Evolutionary conservation across 2,113 vertebrate genomes (phyloP), one percentile per base, ranked within the genome.

Genomic region (Hypocryptadius cinnamomeus): DNA sequence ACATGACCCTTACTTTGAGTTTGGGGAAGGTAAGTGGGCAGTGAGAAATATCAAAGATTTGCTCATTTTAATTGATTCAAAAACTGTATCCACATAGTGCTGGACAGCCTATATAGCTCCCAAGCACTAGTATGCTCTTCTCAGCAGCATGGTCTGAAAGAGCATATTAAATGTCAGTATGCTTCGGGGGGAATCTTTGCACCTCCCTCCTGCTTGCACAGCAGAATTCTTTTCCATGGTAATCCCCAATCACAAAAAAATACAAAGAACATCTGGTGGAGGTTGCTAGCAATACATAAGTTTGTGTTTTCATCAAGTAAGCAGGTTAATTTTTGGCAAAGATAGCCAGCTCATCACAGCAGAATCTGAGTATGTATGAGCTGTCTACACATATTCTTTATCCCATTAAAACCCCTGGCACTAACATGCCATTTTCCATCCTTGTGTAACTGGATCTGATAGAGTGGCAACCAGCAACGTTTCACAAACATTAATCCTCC

Each of bases 61-160:
- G 16, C 31, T 72, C n/a, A 56, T 71, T 51, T 72, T 12, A 80
- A 68, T 13, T 12, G 15, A 45, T 42, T 61, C 13, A 54, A 70
- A 88, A 66, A 37, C 42, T 21, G 33, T 30, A 59, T 11, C 20
- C 42, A 33, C 21, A 44, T 22, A 37, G 35, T 16, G n/a, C 23
- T 20, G 54, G 50, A 59, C 24, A 77, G 45, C 8, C 60, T 60
- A 7, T 61, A 12, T 35, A 65, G 30, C 35, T 71, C 48, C 54
- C 31, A 40, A 74, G 71, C 50, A 39, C 25, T 12, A 17, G 30
- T 0, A 0, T 18, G 5, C 1, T 71, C 60, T 83, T 72, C 51
- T 50, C 56, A 88, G 33, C 56, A 60, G 65, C 51, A 64, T 48
- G 47, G 28, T 68, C 64, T 86, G 76, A 90, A 83, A 74, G 21